Evolutionary conservation across 2,888 invertebrate species (phyloP).

Genomic region (Amphimallon solstitiale): DNA sequence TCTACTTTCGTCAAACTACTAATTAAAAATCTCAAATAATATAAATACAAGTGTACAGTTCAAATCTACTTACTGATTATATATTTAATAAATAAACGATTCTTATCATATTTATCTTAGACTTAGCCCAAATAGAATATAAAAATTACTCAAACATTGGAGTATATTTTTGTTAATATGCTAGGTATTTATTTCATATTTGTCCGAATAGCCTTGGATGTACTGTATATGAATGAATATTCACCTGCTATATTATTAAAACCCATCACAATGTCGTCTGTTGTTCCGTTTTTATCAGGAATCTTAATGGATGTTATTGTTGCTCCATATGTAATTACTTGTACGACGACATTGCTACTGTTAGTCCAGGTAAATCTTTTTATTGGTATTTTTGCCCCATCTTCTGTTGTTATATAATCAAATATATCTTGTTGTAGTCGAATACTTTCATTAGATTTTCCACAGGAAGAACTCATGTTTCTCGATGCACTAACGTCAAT

Average conservation of each 20-base stretch:
- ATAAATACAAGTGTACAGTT: no score
- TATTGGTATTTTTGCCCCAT: slow-evolving; percentile 63
- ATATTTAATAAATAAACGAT: no score
- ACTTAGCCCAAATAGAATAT: no score
- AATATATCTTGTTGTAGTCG: slow-evolving; percentile 59
- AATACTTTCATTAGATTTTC: slow-evolving; percentile 35
- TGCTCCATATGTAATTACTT: slow-evolving; percentile 86
- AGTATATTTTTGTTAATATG: no score
- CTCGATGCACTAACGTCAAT: no score
- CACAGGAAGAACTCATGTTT: neutral
- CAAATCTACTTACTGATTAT: no score
- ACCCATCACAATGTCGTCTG: slow-evolving; percentile 84
- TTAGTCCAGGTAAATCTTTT: slow-evolving; percentile 76
- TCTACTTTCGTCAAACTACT: no score
- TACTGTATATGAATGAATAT: slow-evolving; percentile 25
- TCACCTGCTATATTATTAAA: slow-evolving; percentile 84
- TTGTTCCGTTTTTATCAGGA: slow-evolving; percentile 77
- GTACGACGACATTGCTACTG: slow-evolving; percentile 71
- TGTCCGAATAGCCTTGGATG: no score
- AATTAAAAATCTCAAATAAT: no score
- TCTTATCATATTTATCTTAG: no score
- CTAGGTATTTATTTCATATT: no score
- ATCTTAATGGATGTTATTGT: slow-evolving; percentile 82
- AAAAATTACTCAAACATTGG: no score
- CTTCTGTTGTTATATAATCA: slow-evolving; percentile 54